Evolutionary conservation across 1,140 invertebrate genomes (phyloP).

Genomic region (Drosophila pectinifera): DNA sequence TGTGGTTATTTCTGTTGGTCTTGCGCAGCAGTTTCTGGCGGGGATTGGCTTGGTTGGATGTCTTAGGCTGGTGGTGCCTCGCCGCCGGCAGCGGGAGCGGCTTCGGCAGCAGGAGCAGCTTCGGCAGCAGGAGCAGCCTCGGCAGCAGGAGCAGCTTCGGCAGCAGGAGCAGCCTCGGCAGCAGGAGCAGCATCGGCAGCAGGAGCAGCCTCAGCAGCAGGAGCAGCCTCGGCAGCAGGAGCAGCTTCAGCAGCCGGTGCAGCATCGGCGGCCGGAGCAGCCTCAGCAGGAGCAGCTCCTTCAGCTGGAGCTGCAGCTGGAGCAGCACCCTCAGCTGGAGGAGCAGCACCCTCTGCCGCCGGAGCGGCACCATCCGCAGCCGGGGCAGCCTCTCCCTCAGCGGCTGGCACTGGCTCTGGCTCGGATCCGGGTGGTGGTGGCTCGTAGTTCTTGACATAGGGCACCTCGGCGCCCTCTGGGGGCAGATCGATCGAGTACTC

Average conservation of each 20-base stretch:
- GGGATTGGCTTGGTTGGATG: slow-evolving; percentile 8
- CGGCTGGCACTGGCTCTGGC: slow-evolving; percentile 75
- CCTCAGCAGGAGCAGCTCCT: slow-evolving; percentile 34
- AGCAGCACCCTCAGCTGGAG: slow-evolving; percentile 78
- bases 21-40: slow-evolving; percentile 30
- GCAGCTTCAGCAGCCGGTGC: slow-evolving; percentile 40
- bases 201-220: slow-evolving; percentile 18
- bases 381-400: slow-evolving; percentile 77
- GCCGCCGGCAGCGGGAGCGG: slow-evolving; percentile 50
- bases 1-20: slow-evolving; percentile 22
- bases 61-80: slow-evolving; percentile 84
- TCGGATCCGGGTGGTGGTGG: slow-evolving; percentile 84
- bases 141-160: slow-evolving; percentile 25
- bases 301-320: slow-evolving; percentile 69
- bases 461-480: slow-evolving; percentile 85
- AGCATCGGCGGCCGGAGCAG: slow-evolving; percentile 37
- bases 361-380: slow-evolving; percentile 81
- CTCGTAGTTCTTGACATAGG: slow-evolving; percentile 84
- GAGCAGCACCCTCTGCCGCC: slow-evolving; percentile 70
- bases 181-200: slow-evolving; percentile 17
- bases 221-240: slow-evolving; percentile 34
- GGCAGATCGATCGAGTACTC: slow-evolving; percentile 85
- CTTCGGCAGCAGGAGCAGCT: slow-evolving; percentile 26
- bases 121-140: slow-evolving; percentile 28
- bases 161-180: slow-evolving; percentile 27